phyloP scores from a whole-genome alignment of 2,113 vertebrate genomes.

The Engraulis encrasicolus region DNA sequence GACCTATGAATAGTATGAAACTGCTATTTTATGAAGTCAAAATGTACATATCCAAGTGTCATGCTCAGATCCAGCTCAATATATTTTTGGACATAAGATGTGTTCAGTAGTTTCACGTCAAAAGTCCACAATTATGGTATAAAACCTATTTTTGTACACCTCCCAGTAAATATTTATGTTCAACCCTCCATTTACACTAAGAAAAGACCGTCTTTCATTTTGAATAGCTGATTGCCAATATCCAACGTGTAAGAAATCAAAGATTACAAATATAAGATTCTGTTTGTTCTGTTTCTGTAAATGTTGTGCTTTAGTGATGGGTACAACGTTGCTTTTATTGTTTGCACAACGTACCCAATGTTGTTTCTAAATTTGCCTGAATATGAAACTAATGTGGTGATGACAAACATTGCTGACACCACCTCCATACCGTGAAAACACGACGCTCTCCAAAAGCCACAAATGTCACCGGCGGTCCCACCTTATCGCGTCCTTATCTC shows the following conservation, averaged over 20 bases:
- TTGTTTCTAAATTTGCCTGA: background rate
- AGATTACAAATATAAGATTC: background rate
- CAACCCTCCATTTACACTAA: background rate
- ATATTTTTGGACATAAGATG: background rate
- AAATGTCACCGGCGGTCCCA: background rate
- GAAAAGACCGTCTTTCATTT: background rate
- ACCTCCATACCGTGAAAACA: conserved; percentile 7
- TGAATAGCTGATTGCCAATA: background rate
- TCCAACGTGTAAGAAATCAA: background rate
- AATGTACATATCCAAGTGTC: background rate
- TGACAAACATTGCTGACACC: background rate
- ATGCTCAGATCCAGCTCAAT: background rate
- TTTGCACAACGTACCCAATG: background rate
- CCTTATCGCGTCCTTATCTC: conserved; percentile 2
- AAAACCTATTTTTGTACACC: background rate
- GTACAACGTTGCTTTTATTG: background rate
- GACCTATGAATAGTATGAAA: background rate
- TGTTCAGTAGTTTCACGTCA: background rate
- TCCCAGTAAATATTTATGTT: background rate
- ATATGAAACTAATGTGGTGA: background rate
- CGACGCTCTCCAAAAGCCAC: conserved; percentile 1
- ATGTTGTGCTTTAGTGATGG: background rate
- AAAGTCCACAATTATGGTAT: background rate
- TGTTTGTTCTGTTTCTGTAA: no score
- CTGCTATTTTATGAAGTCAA: background rate